Evolutionary conservation across 2,888 invertebrate genomes (phyloP).

Genomic region (Ceriagrion tenellum): DNA sequence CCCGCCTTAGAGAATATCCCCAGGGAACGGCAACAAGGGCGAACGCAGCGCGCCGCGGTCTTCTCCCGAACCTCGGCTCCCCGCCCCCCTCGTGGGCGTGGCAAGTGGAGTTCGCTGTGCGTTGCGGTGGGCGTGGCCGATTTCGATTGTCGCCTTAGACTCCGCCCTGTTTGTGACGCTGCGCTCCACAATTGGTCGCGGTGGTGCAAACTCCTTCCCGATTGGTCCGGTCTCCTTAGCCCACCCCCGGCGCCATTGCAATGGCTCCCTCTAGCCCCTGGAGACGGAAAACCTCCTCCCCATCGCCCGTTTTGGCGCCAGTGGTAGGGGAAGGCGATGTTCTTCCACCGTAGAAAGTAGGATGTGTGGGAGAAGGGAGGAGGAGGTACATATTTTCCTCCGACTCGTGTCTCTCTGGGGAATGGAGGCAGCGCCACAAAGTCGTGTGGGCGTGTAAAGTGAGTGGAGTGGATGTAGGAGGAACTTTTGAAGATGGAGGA

Average conservation of each 20-base stretch:
- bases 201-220: background rate
- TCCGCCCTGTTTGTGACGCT: background rate
- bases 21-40: background rate
- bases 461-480: background rate
- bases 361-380: background rate
- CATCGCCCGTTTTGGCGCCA: background rate
- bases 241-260: conserved; percentile 65
- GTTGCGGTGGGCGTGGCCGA: background rate
- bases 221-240: background rate
- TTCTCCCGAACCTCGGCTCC: background rate
- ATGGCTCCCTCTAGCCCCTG: background rate
- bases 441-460: conserved; percentile 60
- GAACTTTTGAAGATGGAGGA: background rate
- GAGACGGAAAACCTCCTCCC: background rate
- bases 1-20: background rate
- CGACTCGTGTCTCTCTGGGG: background rate
- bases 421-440: conserved; percentile 48
- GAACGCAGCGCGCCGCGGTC: conserved; percentile 2
- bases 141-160: background rate
- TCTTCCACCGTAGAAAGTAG: no score
- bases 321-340: background rate
- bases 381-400: no score
- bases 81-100: conserved; percentile 10
- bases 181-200: background rate
- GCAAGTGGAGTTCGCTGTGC: background rate